A percentile compares a stretch with the other conserved stretches of the same genome.
These are phyloP conservation scores for Agonopterix alstromeriana DNA, from an alignment of 2,888 invertebrate genomes.

Conservation along the genomic window DNA sequence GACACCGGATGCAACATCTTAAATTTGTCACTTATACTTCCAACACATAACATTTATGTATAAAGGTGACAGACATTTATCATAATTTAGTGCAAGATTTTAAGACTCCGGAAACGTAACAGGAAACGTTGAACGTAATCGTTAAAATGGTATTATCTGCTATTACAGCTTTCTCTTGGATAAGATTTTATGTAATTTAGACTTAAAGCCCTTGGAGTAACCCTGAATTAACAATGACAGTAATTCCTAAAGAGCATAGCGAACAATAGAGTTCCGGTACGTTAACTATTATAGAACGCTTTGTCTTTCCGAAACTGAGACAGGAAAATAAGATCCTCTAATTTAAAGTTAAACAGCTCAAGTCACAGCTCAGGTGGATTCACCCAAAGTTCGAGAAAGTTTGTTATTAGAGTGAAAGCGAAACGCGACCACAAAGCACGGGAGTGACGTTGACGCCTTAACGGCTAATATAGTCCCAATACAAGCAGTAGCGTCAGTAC, in stretches of 20 bases:
- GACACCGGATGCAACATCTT: too few species aligned
- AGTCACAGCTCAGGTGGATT: conserved; percentile 12
- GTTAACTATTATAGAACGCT: conserved; percentile 14
- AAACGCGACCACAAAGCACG: conserved; percentile 39
- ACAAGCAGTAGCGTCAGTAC: too few species aligned
- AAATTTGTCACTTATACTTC: too few species aligned
- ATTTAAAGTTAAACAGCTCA: neutral
- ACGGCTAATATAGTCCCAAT: too few species aligned
- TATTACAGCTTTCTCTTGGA: neutral
- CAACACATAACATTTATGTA: too few species aligned
- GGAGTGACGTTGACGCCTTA: conserved; percentile 32
- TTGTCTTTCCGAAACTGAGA: conserved; percentile 4
- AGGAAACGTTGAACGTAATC: neutral
- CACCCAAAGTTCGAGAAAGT: conserved; percentile 60
- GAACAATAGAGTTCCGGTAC: conserved; percentile 20
- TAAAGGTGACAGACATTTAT: too few species aligned
- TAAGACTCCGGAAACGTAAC: neutral
- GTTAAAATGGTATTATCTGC: neutral
- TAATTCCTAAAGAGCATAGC: conserved; percentile 2
- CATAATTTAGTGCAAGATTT: too few species aligned
- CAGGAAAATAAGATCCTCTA: neutral
- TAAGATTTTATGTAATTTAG: neutral
- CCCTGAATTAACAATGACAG: conserved; percentile 1
- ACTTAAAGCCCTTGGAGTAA: neutral
- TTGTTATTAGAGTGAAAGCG: conserved; percentile 61